These are phyloP conservation scores for Drosophila antonietae DNA, from an alignment of 2,888 invertebrate genomes.

Conservation along the genomic window DNA sequence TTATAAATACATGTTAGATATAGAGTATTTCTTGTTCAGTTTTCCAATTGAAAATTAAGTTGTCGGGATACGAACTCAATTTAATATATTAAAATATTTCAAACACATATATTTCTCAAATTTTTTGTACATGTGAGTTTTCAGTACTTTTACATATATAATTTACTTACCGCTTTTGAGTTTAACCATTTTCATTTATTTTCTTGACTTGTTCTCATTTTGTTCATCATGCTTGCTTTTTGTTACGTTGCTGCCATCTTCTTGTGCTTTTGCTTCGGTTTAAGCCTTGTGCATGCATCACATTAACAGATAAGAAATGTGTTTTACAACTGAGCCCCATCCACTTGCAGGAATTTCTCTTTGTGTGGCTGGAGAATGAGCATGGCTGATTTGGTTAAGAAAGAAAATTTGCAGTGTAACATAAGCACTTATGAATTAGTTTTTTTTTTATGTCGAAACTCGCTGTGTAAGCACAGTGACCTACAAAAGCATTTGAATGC, in stretches of 20 bases:
- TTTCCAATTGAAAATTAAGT: background rate
- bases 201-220: constrained; percentile 8
- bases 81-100: background rate
- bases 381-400: constrained; percentile 4
- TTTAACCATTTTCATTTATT: constrained; percentile 2
- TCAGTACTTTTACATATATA: constrained; percentile 22
- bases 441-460: background rate
- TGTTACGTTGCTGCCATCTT: background rate
- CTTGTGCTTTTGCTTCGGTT: background rate
- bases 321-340: constrained; percentile 9
- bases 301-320: constrained; percentile 47
- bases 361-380: background rate
- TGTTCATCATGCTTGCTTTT: constrained; percentile 33
- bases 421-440: constrained; percentile 29
- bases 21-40: background rate
- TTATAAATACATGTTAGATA: background rate
- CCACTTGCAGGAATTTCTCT: background rate
- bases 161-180: constrained; percentile 30
- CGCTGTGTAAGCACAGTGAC: constrained; percentile 1
- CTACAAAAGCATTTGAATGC: background rate
- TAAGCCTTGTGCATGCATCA: constrained; percentile 30
- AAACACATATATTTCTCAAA: background rate
- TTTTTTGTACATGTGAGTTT: constrained; percentile 32
- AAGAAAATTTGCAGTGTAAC: constrained; percentile 11
- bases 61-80: background rate